These are phyloP conservation scores for Gavialis gangeticus DNA, from an alignment of 2,113 vertebrate genomes.

Conservation along the genomic window DNA sequence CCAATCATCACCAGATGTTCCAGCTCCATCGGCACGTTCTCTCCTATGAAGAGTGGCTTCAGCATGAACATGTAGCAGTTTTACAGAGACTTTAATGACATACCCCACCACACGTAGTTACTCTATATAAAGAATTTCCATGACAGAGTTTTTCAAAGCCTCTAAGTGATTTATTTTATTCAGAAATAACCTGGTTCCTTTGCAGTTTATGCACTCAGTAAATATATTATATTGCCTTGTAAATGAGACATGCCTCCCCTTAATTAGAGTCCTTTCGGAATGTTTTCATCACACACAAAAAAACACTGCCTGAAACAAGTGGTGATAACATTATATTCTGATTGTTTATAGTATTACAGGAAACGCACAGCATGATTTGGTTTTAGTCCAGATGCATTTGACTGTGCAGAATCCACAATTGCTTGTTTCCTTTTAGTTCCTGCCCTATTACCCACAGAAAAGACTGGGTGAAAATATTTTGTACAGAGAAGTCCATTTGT, in stretches of 20 bases:
- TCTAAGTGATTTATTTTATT: background rate
- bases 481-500: background rate
- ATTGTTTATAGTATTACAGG: conserved; percentile 10
- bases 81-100: conserved; percentile 7
- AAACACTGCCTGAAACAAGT: conserved; percentile 24
- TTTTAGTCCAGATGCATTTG: conserved; percentile 1
- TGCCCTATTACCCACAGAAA: rapidly evolving
- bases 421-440: background rate
- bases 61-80: background rate
- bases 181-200: background rate
- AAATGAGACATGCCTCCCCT: conserved; percentile 17
- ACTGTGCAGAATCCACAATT: conserved; percentile 7
- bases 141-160: background rate
- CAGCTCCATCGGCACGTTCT: background rate
- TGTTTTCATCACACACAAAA: conserved; percentile 19
- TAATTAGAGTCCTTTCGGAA: conserved; percentile 13
- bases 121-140: background rate
- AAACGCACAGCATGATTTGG: conserved; percentile 40
- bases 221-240: background rate
- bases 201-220: background rate
- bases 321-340: conserved; percentile 22
- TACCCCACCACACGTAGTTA: background rate
- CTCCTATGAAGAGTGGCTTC: background rate
- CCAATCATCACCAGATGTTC: background rate
- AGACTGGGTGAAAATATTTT: background rate